phyloP scores from a whole-genome alignment of 2,888 invertebrate species.

The Troides aeacus region DNA sequence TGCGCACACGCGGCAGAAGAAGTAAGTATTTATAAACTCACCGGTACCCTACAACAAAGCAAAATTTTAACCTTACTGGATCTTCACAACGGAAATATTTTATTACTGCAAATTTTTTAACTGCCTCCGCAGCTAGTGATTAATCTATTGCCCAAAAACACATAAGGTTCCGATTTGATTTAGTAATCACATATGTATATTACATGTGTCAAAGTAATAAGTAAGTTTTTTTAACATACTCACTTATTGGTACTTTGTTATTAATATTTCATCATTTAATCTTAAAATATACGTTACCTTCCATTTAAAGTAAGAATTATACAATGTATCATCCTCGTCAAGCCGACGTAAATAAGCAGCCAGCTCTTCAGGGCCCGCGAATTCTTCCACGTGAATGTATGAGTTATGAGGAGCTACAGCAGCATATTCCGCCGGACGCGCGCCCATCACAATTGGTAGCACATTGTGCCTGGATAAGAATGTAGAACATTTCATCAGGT shows the following conservation, averaged over 20 bases:
- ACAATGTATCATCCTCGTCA: slow-evolving; percentile 92
- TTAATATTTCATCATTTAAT: too few relatives aligned
- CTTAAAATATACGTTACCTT: slow-evolving; percentile 70
- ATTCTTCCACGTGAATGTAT: slow-evolving; percentile 98
- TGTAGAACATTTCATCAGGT: not conserved
- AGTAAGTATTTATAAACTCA: slow-evolving; percentile 97
- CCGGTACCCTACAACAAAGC: slow-evolving; percentile 87
- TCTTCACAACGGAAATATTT: too few relatives aligned
- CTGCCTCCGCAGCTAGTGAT: too few relatives aligned
- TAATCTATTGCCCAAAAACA: too few relatives aligned
- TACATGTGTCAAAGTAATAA: too few relatives aligned
- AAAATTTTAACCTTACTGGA: too few relatives aligned
- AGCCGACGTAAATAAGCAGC: slow-evolving; percentile 92
- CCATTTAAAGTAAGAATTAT: slow-evolving; percentile 97
- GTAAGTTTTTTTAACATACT: too few relatives aligned
- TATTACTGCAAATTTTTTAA: too few relatives aligned
- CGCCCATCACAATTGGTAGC: slow-evolving; percentile 97
- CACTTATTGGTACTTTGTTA: too few relatives aligned
- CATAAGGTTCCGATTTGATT: too few relatives aligned
- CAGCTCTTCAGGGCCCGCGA: slow-evolving; percentile 90
- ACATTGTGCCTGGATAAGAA: slow-evolving; percentile 81
- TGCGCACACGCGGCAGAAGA: slow-evolving; percentile 94
- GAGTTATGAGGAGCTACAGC: slow-evolving; percentile 93
- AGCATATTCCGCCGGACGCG: slow-evolving; percentile 93
- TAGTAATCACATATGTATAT: too few relatives aligned